Conservation (phyloP, 2,888 invertebrate species). For the Melinaea menophilus region DNA sequence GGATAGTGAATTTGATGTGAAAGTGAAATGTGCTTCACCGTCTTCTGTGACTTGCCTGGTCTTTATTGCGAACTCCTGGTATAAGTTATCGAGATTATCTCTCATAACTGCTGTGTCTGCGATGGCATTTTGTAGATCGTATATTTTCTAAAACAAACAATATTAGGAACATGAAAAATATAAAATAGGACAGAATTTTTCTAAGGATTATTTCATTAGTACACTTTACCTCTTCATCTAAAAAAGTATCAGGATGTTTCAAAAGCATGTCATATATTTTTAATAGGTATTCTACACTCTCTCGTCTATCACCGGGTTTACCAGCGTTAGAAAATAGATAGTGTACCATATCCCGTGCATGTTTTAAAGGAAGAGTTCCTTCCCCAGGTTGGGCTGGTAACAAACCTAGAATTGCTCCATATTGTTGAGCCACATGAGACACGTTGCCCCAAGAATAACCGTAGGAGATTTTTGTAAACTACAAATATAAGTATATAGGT, state of each 20-base stretch:
- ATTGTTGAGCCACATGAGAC: slow-evolving; percentile 74
- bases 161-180: too few relatives aligned
- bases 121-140: slow-evolving; percentile 64
- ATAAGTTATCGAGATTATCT: slow-evolving; percentile 46
- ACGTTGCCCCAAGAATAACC: slow-evolving; percentile 81
- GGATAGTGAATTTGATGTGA: slow-evolving; percentile 40
- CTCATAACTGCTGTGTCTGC: slow-evolving; percentile 59
- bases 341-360: slow-evolving; percentile 77
- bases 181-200: background rate
- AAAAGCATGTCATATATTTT: slow-evolving; percentile 69
- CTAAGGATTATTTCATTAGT: background rate
- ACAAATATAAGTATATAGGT: background rate
- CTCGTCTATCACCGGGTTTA: slow-evolving; percentile 54
- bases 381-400: slow-evolving; percentile 80
- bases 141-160: slow-evolving; percentile 57
- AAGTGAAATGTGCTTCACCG: slow-evolving; percentile 57
- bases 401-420: slow-evolving; percentile 74
- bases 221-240: slow-evolving; percentile 82
- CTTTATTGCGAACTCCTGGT: slow-evolving; percentile 56
- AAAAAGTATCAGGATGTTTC: slow-evolving; percentile 79
- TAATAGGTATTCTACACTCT: slow-evolving; percentile 82
- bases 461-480: slow-evolving; percentile 70
- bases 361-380: slow-evolving; percentile 79
- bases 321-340: slow-evolving; percentile 68
- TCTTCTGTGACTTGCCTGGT: slow-evolving; percentile 54